Evolutionary conservation across 2,113 vertebrate species (phyloP).

Genomic region (Anoplopoma fimbria): DNA sequence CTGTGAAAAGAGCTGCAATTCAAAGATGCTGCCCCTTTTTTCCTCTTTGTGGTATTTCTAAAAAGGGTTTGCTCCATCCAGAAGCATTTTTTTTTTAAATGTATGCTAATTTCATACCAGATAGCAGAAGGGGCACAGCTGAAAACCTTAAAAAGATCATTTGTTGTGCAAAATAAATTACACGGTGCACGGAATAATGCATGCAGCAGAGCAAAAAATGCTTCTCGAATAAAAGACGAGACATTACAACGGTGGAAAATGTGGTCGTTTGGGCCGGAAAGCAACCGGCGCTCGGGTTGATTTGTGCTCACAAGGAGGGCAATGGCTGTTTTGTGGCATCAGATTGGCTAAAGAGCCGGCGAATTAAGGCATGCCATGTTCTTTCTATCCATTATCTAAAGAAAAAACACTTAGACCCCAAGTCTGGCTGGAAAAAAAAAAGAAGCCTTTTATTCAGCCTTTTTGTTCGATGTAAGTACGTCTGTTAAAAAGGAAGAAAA

Average conservation of each 20-base stretch:
- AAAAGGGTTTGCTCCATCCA: conserved; percentile 4
- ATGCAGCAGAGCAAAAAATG: conserved; percentile 42
- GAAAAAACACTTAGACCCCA: conserved; percentile 63
- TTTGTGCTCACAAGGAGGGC: conserved; percentile 52
- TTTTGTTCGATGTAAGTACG: conserved; percentile 62
- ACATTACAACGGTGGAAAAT: conserved; percentile 17
- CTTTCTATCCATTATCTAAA: conserved; percentile 70
- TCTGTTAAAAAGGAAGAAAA: conserved; percentile 58
- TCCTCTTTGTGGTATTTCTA: conserved; percentile 16
- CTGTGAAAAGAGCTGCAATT: neutral
- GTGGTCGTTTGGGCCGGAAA: conserved; percentile 21
- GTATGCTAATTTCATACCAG: conserved; percentile 47
- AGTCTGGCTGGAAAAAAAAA: conserved; percentile 59
- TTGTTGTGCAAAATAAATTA: conserved; percentile 56
- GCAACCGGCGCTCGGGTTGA: conserved; percentile 37
- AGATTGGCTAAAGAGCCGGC: conserved; percentile 55
- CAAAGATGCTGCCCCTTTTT: neutral
- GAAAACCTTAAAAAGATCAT: conserved; percentile 36
- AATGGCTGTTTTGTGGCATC: conserved; percentile 54
- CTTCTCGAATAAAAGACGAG: conserved; percentile 45
- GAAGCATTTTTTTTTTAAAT: conserved; percentile 38
- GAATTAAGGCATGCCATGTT: conserved; percentile 66
- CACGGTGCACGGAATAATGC: conserved; percentile 37
- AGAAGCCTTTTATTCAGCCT: conserved; percentile 70
- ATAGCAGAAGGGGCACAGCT: conserved; percentile 9